Evolutionary conservation across 2,113 vertebrate genomes (phyloP), one percentile per base, ranked within the genome.

Genomic region (Ardeotis arabs): DNA sequence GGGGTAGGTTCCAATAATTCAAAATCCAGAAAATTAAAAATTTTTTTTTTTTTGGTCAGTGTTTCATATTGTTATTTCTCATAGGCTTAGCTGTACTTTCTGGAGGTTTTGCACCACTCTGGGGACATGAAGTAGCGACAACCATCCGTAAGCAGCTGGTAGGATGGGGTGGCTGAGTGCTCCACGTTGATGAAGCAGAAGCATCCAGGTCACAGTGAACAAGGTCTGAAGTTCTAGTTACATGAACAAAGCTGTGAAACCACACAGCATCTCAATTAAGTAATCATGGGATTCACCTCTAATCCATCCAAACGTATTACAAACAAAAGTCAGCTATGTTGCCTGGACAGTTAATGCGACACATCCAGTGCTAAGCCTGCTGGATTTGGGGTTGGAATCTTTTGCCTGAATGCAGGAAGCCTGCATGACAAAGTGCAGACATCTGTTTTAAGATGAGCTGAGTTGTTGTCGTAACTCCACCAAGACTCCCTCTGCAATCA

Each of bases 1-100:
- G 13, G 12, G 17, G 41, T 5, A 63, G 33, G 49, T 67, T 80
- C 91, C 62, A 87, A 7, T 79, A 89, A 84, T 41, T 82, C 52
- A 84, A 84, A 91, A 87, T 64, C 44, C 41, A 87, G 20, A 91
- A 82, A 66, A 76, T 21, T 10, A 87, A 87, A 35, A 8, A 9
- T 3, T 2, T 37, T 63, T 87, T 47, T 35, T 2, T 37, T 63
- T 87, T 47, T 35, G 6, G 64, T 0, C 0, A 35, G 9, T 0
- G 0, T 64, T 85, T 82, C 69, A 66, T 45, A 44, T 49, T 2
- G 20, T 67, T 76, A 55, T 50, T 84, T 92, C 53, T 69, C 22
- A 12, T 5, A 35, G 62, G 21, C 29, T 56, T 68, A 63, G 29
- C 21, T 81, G 55, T 72, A 60, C 45, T 63, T 81, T 60, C 35